Base-by-base conservation (phyloP, 2,888 invertebrate species). In the Beris morrisii region DNA sequence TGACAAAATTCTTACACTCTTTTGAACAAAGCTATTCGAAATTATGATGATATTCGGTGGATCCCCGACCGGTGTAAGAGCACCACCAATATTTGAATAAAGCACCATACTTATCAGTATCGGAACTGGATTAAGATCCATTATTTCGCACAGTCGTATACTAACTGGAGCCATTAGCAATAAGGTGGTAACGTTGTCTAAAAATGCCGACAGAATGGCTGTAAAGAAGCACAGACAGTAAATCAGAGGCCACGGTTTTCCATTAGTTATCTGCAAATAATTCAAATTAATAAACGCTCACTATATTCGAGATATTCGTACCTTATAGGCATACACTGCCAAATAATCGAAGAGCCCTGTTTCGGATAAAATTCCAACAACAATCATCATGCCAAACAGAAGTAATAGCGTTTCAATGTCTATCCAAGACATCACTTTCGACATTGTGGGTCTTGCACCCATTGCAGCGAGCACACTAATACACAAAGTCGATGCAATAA, bases 61-160 rank as follows among this genome's bases (percentile, higher is more conserved):
- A 78, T 96, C 95, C 0, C 95, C 95, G 1, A 95, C 90, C 0
- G 95, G 95, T 0, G 95, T 95, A 28, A 92, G 85, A 0, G 94
- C 90, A 0, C 95, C 95, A 0, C 95, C 95, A 64, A 95, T 92
- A 75, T 96, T 96, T 22, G 93, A 93, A 77, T 91, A 95, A 73
- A 95, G 87, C 57, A 95, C 89, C 86, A 93, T 91, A 0, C 90
- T 88, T 82, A 94, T 94, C 63, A 96, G 79, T 57, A 95, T 89
- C 3, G 93, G 92, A 0, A 92, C 90, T 0, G 95, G 95, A 78
- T 95, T 92, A 61, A 96, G 78, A 70, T 90, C 88, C 86, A 93
- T 90, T 50, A 94, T 93, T 80, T 95, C 95, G 75, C 95, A 95
- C 15, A 95, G 86, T 83, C 87, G 84, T 72, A 92, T 91, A 7